phyloP scores from a whole-genome alignment of 2,797 vertebrate genomes.

The Sebastes minor region DNA sequence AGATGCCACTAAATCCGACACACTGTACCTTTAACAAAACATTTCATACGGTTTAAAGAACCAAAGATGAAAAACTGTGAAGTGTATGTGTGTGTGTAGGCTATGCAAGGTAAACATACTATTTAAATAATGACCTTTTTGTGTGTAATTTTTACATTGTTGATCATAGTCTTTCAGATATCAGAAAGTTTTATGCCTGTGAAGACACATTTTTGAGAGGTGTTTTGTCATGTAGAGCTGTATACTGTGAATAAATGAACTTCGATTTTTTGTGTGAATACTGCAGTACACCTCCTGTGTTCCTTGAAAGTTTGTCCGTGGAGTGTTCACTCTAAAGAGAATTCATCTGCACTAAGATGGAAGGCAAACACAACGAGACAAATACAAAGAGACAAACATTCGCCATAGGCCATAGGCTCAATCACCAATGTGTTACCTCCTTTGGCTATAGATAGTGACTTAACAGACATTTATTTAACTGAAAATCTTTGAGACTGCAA shows the following conservation, averaged over 20 bases:
- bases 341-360: not conserved
- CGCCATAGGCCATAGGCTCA: no score
- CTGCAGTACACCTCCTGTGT: not conserved
- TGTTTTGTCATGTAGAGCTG: not conserved
- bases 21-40: not conserved
- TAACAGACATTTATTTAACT: no score
- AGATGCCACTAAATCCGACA: no score
- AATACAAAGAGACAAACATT: not conserved
- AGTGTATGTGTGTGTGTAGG: not conserved
- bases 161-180: not conserved
- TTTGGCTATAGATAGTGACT: no score
- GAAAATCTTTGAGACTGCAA: no score
- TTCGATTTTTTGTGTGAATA: not conserved
- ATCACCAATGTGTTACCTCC: no score
- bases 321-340: not conserved
- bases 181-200: not conserved
- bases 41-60: not conserved
- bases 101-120: not conserved
- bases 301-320: not conserved
- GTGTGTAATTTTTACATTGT: not conserved
- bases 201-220: not conserved
- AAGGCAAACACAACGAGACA: not conserved
- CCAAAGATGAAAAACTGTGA: not conserved
- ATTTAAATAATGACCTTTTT: not conserved
- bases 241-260: not conserved